These are phyloP conservation scores for Eilema griseolum DNA, from an alignment of 2,888 invertebrate species.

Conservation along the genomic window DNA sequence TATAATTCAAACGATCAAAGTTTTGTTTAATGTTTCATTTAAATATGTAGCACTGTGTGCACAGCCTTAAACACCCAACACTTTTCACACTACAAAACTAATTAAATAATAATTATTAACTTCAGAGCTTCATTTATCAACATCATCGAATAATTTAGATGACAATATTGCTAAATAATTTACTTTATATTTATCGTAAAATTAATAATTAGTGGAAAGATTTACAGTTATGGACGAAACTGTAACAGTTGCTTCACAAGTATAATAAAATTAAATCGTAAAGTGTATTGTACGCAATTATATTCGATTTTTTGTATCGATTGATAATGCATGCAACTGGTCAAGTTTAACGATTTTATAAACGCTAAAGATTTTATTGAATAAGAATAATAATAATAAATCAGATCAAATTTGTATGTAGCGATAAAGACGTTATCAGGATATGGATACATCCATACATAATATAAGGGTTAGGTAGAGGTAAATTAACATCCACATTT, in stretches of 20 bases:
- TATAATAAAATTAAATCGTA: slow-evolving; percentile 32
- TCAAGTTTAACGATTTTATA: slow-evolving; percentile 18
- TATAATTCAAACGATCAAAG: background rate
- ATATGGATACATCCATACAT: background rate
- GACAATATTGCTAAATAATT: slow-evolving; percentile 38
- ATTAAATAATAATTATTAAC: background rate
- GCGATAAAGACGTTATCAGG: slow-evolving; percentile 13
- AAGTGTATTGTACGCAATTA: slow-evolving; percentile 16
- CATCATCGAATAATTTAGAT: slow-evolving; percentile 29
- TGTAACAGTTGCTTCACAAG: slow-evolving; percentile 10
- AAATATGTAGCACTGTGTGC: background rate
- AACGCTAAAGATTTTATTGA: slow-evolving; percentile 17
- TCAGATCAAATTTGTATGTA: slow-evolving; percentile 10
- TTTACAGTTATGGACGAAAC: slow-evolving; percentile 37
- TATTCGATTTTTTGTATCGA: slow-evolving; percentile 15
- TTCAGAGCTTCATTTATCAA: slow-evolving; percentile 6
- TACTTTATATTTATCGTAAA: slow-evolving; percentile 25
- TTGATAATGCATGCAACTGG: slow-evolving; percentile 12
- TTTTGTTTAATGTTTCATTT: background rate
- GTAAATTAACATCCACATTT: too few relatives aligned
- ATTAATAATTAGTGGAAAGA: slow-evolving; percentile 36
- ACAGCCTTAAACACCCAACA: background rate
- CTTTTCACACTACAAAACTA: background rate
- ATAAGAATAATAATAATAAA: slow-evolving; percentile 20
- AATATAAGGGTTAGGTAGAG: too few relatives aligned